Conservation (phyloP, 2,797 vertebrate species). For the Hypotaenidia okinawae region DNA sequence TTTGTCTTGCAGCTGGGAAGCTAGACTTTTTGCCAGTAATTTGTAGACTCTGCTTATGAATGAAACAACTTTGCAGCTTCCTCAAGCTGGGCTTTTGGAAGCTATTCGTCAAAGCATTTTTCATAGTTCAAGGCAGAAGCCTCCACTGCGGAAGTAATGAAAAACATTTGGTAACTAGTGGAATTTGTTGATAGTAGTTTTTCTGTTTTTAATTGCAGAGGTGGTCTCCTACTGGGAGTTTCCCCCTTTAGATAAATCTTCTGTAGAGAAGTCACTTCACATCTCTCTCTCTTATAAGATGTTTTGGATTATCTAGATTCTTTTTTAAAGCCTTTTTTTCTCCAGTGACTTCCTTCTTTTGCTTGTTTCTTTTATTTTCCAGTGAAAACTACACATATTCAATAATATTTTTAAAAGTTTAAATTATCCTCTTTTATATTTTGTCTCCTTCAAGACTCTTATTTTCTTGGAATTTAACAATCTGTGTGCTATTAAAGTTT, state of each 20-base stretch:
- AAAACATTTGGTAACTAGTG: constrained; percentile 51
- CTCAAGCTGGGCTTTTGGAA: constrained; percentile 60
- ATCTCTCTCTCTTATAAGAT: neutral
- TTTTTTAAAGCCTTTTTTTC: neutral
- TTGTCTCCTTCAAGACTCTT: neutral
- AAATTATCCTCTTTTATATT: rapidly evolving
- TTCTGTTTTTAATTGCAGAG: constrained; percentile 59
- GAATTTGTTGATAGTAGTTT: constrained; percentile 57
- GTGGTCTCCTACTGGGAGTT: constrained; percentile 60
- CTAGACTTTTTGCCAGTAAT: constrained; percentile 52
- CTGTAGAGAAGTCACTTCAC: neutral
- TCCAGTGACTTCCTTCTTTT: neutral
- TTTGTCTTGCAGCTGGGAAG: constrained; percentile 71
- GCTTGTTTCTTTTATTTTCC: neutral
- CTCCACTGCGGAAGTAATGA: constrained; percentile 49
- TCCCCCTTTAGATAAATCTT: constrained; percentile 41
- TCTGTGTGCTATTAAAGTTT: neutral
- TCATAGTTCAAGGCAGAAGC: constrained; percentile 56
- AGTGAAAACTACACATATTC: neutral
- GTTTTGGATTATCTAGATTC: constrained; percentile 27
- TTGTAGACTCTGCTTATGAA: constrained; percentile 41
- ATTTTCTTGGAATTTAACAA: neutral
- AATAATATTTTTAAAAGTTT: neutral
- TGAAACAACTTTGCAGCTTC: constrained; percentile 55
- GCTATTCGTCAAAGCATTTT: constrained; percentile 49